Percentiles rank a stretch among this genome's conserved stretches.
Evolutionary conservation across 2,113 vertebrate genomes (phyloP).

Genomic region (Tenebrosternarchus preto): DNA sequence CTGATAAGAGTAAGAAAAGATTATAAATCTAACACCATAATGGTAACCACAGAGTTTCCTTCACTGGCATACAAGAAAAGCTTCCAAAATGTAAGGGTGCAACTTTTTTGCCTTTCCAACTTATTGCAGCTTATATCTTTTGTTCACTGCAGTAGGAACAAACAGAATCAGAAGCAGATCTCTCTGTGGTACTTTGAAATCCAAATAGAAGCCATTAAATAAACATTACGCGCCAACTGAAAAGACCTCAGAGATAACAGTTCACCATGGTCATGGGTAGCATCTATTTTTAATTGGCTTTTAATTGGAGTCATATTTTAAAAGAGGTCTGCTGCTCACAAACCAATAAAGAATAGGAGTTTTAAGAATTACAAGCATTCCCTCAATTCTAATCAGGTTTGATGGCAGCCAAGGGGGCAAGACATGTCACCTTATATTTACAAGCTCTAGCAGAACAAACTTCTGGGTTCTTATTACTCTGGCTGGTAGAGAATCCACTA

Average conservation of each 20-base stretch:
- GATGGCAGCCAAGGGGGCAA: conserved; percentile 33
- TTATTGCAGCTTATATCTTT: conserved; percentile 14
- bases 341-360: conserved; percentile 44
- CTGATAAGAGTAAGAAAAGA: too few species aligned
- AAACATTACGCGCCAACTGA: conserved; percentile 55
- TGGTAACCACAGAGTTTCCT: not conserved
- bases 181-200: conserved; percentile 50
- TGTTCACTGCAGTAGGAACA: conserved; percentile 14
- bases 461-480: not conserved
- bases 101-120: not conserved
- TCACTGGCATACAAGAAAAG: not conserved
- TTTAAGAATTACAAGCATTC: conserved; percentile 36
- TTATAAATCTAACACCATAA: too few species aligned
- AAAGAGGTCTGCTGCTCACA: conserved; percentile 26
- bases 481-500: not conserved
- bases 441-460: conserved; percentile 19
- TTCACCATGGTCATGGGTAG: conserved; percentile 42
- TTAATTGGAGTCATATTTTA: conserved; percentile 56
- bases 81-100: not conserved
- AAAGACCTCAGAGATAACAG: conserved; percentile 48
- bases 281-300: conserved; percentile 56
- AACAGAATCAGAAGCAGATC: conserved; percentile 3
- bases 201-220: conserved; percentile 58
- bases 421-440: conserved; percentile 29
- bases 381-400: conserved; percentile 36